Base-by-base conservation (phyloP, 2,113 vertebrate species). In the Copsychus sechellarum region DNA sequence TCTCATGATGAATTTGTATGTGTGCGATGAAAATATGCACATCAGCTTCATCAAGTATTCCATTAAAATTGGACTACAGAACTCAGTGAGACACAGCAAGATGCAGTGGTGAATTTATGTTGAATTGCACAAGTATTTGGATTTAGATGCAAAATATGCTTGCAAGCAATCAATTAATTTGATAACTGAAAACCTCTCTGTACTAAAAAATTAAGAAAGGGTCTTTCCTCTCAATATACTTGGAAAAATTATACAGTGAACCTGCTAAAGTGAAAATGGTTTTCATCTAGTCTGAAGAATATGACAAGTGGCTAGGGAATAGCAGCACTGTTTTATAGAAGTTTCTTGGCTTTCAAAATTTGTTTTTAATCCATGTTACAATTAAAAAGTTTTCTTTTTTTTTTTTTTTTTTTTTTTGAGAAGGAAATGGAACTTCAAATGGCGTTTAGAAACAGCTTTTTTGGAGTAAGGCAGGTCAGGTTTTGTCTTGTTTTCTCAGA, bases 1-100 rank as follows among this genome's bases (percentile, higher is more conserved):
- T 85, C 61, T 93, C n/a, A 14, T 56, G 78, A 94, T 80, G 54
- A 73, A 85, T 96, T 96, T 93, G 28, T 72, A 64, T 76, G 33
- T 91, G 89, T 86, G 83, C 77, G 77, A 95, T 89, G 42, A 91
- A 96, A 95, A 95, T 61, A 91, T 56, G 69, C 57, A 77, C 83
- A 89, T 77, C 53, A 82, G 34, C 53, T 93, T 94, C 73, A 93
- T 94, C 77, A 89, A 77, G 29, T 87, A 82, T 94, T 95, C 83
- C 42, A 62, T 92, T 94, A 93, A 93, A 93, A 77, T 43, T 72
- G 54, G 45, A 92, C 90, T 51, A 61, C 36, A 58, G 45, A 87
- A 34, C 77, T 93, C 88, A 91, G 62, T 3, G 6, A 79, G 53
- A 67, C 57, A 67, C 14, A 79, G 51, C 22, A 78, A 95, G 36